These are phyloP conservation scores for Nyctibius grandis DNA, from an alignment of 2,797 vertebrate genomes.

Conservation along the genomic window DNA sequence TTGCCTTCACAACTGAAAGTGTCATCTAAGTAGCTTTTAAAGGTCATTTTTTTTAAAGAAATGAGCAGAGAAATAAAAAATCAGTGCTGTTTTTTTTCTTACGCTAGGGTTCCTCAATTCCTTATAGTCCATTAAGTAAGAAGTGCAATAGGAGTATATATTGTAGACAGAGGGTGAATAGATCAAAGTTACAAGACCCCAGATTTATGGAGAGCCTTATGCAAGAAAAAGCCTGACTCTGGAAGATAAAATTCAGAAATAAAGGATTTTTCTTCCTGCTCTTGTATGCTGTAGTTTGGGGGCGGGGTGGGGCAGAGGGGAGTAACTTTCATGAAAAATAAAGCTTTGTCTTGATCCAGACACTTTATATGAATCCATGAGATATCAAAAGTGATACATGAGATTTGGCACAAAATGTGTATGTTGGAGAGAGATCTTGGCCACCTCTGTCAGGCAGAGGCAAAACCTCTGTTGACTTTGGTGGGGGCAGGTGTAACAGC, in stretches of 20 bases:
- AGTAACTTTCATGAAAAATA: not conserved
- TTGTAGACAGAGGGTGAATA: not conserved
- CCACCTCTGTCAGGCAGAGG: not conserved
- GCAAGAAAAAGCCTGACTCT: not conserved
- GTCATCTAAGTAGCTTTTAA: not conserved
- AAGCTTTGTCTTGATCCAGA: not conserved
- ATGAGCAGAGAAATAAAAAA: not conserved
- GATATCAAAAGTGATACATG: not conserved
- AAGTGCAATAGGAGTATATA: not conserved
- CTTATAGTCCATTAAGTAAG: not conserved
- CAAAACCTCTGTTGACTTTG: not conserved
- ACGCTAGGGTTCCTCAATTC: not conserved
- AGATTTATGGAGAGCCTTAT: not conserved
- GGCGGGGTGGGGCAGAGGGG: rapidly evolving
- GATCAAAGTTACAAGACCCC: not conserved
- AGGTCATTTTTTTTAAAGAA: not conserved
- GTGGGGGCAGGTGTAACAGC: not conserved
- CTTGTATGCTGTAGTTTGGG: not conserved
- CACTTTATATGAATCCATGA: not conserved
- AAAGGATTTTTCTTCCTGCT: not conserved
- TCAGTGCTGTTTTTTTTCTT: not conserved
- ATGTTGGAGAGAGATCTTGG: not conserved
- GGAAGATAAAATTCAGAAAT: constrained; percentile 8
- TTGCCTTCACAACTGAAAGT: not conserved
- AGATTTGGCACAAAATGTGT: not conserved